These are phyloP conservation scores for Panagrolaimus sp. DNA, from an alignment of 1,140 invertebrate species.

Conservation along the genomic window DNA sequence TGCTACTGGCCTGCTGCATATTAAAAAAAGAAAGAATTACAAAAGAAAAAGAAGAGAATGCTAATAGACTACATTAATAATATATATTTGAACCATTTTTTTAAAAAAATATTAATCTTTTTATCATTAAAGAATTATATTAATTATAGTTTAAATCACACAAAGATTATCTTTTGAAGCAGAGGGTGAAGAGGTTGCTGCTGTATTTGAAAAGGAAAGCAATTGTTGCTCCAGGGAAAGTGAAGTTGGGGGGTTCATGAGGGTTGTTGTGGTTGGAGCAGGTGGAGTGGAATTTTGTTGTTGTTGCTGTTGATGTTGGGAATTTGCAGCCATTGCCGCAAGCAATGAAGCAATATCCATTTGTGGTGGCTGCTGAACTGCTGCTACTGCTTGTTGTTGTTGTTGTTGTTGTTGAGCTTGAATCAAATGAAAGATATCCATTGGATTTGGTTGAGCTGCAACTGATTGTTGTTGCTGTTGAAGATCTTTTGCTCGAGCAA, in stretches of 20 bases:
- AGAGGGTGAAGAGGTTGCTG: background rate
- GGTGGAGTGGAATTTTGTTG: background rate
- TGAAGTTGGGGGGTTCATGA: background rate
- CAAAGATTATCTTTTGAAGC: slow-evolving; percentile 13
- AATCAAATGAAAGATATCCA: background rate
- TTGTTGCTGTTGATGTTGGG: background rate
- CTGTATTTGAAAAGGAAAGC: background rate
- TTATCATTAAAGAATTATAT: no score
- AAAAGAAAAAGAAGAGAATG: no score
- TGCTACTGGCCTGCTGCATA: no score
- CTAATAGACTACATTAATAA: no score
- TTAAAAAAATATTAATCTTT: no score
- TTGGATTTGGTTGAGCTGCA: background rate
- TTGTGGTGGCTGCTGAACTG: background rate
- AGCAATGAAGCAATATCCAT: slow-evolving; percentile 10
- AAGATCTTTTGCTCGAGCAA: background rate
- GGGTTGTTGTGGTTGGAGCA: background rate
- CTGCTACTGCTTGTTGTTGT: background rate
- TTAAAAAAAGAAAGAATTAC: no score
- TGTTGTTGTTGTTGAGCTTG: background rate
- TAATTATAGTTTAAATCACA: background rate
- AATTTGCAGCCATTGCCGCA: background rate
- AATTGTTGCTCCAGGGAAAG: background rate
- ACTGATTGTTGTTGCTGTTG: background rate
- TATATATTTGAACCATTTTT: no score